Base-by-base conservation (phyloP, 1,140 invertebrate genomes). In the Drosophila pachea region DNA sequence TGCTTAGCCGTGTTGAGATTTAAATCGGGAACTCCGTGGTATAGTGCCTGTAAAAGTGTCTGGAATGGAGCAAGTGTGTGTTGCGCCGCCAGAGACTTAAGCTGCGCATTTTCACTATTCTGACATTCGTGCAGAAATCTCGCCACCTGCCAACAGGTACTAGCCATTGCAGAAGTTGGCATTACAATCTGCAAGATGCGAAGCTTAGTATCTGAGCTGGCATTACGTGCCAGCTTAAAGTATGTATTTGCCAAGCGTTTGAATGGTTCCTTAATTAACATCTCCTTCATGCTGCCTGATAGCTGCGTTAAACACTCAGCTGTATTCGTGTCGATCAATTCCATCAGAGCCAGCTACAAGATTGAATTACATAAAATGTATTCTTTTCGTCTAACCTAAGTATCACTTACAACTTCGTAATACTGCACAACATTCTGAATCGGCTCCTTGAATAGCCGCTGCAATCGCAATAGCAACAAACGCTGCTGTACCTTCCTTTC, bases 401-500 rank as follows among this genome's bases (percentile, higher is more conserved):
- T 5, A 29, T 11, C 7, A 53, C 73, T 77, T 8, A 86, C 81
- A 47, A 74, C 45, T 52, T 86, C 74, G 33, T 86, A 86, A 45
- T 86, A 86, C n/a, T 63, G 45, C 5, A 55, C 53, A 14, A 35
- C 42, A 42, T 72, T 14, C 8, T 29, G 72, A 7, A 62, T 29
- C 6, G 66, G 40, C 1, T n/a, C 11, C 0, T 29, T 43, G 7
- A 59, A 1, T 7, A 71, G 7, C 7, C 48, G 11, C 5, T 71
- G 61, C 38, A 86, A 42, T 3, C 63, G 54, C 42, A 72, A 33
- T 6, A 65, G 6, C 60, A 43, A 64, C n/a, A 79, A 11, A 6
- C 56, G 48, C n/a, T 47, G 38, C 16, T 75, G 54, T 6, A 64
- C 49, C 5, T 42, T 60, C 8, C 31, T 42, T 31, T 33, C 12